Evolutionary conservation across 2,113 vertebrate genomes (phyloP).

Genomic region (Menidia beryllina): DNA sequence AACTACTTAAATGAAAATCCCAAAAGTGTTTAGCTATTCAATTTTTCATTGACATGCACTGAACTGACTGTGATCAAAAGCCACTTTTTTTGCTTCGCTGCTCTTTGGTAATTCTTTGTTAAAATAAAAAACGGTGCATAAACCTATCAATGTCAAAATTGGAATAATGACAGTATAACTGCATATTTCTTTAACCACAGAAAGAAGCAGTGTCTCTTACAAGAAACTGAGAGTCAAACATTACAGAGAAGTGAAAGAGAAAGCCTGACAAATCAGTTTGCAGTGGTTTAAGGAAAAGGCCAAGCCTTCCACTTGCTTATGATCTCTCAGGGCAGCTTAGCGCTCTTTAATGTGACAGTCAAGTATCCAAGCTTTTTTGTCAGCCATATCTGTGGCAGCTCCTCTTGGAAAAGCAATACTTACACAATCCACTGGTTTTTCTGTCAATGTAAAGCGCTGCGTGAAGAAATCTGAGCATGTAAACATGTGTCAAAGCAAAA

Average conservation of each 20-base stretch:
- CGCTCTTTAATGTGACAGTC: conserved; percentile 48
- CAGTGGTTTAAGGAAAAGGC: conserved; percentile 42
- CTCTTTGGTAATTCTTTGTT: conserved; percentile 21
- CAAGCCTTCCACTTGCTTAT: conserved; percentile 32
- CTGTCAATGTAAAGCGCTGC: background rate
- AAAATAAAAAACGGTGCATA: conserved; percentile 16
- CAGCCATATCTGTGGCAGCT: conserved; percentile 39
- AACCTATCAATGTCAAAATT: conserved; percentile 30
- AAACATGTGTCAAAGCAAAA: conserved; percentile 2
- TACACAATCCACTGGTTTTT: conserved; percentile 1
- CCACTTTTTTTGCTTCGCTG: conserved; percentile 12
- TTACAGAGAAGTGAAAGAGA: conserved; percentile 15
- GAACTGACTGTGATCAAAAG: conserved; percentile 22
- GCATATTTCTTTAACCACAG: conserved; percentile 25
- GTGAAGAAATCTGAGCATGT: conserved; percentile 7
- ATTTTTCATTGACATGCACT: conserved; percentile 20
- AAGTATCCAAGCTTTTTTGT: conserved; percentile 41
- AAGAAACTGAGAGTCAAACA: conserved; percentile 14
- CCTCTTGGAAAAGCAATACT: conserved; percentile 22
- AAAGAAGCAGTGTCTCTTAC: conserved; percentile 21
- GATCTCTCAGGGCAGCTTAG: conserved; percentile 39
- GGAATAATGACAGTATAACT: conserved; percentile 3
- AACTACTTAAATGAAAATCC: conserved; percentile 21
- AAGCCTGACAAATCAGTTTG: conserved; percentile 52
- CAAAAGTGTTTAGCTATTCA: conserved; percentile 40